phyloP scores from a whole-genome alignment of 2,797 vertebrate species.

The Avahi laniger region DNA sequence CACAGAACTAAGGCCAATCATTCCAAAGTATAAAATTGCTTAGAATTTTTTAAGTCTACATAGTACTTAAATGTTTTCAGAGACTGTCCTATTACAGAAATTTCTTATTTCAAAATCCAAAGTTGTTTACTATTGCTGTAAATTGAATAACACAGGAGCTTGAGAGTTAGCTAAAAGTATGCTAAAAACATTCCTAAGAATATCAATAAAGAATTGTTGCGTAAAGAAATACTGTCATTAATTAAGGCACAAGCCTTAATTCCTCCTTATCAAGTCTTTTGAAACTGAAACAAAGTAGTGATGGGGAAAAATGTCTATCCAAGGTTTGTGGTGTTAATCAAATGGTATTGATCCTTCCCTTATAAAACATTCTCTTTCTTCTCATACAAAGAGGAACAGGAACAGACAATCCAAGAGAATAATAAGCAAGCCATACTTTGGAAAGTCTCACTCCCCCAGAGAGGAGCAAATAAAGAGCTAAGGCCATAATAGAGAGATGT shows the following conservation, averaged over 20 bases:
- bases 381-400: not conserved
- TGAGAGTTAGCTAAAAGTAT: not conserved
- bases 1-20: not conserved
- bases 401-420: not conserved
- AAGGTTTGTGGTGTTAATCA: not conserved
- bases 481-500: not conserved
- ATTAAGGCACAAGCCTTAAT: not conserved
- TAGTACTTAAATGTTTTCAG: not conserved
- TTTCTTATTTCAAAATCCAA: not conserved
- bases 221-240: not conserved
- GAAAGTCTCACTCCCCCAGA: not conserved
- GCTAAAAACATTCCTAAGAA: not conserved
- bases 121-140: not conserved
- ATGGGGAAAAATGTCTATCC: not conserved
- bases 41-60: not conserved
- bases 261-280: not conserved
- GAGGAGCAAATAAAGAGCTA: not conserved
- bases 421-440: not conserved
- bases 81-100: not conserved
- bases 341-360: not conserved
- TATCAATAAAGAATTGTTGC: not conserved
- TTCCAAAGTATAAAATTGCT: not conserved
- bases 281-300: not conserved
- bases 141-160: not conserved
- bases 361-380: conserved; percentile 26